A percentile compares a stretch with the other conserved stretches of the same genome.
phyloP scores from a whole-genome alignment of 2,113 vertebrate species.

The Marmota monax region DNA sequence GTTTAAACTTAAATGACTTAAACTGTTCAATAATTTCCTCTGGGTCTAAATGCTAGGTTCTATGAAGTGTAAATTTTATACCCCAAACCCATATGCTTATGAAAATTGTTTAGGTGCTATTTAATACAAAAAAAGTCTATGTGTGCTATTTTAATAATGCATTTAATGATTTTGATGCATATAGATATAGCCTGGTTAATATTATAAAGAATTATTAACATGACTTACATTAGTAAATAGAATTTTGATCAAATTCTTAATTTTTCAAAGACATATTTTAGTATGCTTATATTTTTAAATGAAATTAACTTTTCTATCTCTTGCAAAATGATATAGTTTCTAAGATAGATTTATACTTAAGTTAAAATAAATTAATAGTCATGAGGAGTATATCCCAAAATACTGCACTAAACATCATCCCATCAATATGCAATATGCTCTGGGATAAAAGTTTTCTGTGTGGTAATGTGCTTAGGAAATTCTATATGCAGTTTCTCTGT shows the following conservation, averaged over 20 bases:
- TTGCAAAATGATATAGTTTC: constrained; percentile 4
- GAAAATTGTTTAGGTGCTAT: neutral
- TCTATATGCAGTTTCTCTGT: constrained; percentile 1
- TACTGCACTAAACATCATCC: neutral
- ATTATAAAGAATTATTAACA: neutral
- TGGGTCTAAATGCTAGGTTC: neutral
- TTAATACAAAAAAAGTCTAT: neutral
- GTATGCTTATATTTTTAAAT: neutral
- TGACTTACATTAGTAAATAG: neutral
- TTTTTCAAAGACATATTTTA: constrained; percentile 5
- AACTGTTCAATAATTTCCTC: neutral
- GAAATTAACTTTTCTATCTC: constrained; percentile 30
- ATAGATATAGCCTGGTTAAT: neutral
- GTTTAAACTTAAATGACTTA: constrained; percentile 7
- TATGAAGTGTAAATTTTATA: neutral
- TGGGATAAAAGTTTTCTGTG: neutral
- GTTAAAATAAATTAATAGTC: constrained; percentile 39
- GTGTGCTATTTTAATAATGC: neutral
- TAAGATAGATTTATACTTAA: neutral
- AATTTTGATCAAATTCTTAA: neutral
- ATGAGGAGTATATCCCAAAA: constrained; percentile 28
- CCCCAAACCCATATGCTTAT: neutral
- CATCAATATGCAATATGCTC: neutral
- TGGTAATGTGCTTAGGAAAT: constrained; percentile 2
- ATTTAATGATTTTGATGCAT: neutral